phyloP scores from a whole-genome alignment of 1,140 invertebrate genomes.

The Heliconius hermathena region DNA sequence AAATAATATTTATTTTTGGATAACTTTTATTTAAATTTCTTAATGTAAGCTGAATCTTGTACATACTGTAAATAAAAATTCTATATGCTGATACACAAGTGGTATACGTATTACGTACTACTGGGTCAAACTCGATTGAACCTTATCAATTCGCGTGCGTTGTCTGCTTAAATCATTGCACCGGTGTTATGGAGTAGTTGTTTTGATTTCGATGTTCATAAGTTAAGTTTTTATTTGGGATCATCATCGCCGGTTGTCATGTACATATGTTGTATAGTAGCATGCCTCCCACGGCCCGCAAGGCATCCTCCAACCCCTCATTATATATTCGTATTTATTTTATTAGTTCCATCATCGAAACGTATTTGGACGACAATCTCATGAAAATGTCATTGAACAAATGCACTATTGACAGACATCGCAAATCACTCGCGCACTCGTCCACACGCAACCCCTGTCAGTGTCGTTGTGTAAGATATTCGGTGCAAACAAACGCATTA shows the following conservation, averaged over 20 bases:
- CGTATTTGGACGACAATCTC: conserved; percentile 59
- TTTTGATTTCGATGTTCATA: conserved; percentile 75
- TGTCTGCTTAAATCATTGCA: conserved; percentile 75
- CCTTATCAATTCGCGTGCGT: conserved; percentile 57
- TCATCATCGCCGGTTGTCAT: conserved; percentile 72
- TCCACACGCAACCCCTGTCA: conserved; percentile 45
- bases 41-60: no score
- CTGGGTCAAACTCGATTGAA: conserved; percentile 68
- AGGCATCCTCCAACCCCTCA: conserved; percentile 83
- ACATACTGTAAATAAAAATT: no score
- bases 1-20: background rate
- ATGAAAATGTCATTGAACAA: conserved; percentile 61
- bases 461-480: conserved; percentile 56
- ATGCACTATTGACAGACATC: conserved; percentile 65
- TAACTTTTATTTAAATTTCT: no score
- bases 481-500: conserved; percentile 63
- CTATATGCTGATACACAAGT: no score
- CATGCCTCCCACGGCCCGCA: conserved; percentile 80
- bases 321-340: conserved; percentile 74
- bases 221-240: conserved; percentile 64
- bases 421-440: conserved; percentile 54
- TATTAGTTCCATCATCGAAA: conserved; percentile 76
- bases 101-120: background rate
- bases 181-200: conserved; percentile 71
- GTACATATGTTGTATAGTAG: conserved; percentile 76